Evolutionary conservation across 1,140 invertebrate genomes (phyloP).

Genomic region (Saccostrea cuccullata): DNA sequence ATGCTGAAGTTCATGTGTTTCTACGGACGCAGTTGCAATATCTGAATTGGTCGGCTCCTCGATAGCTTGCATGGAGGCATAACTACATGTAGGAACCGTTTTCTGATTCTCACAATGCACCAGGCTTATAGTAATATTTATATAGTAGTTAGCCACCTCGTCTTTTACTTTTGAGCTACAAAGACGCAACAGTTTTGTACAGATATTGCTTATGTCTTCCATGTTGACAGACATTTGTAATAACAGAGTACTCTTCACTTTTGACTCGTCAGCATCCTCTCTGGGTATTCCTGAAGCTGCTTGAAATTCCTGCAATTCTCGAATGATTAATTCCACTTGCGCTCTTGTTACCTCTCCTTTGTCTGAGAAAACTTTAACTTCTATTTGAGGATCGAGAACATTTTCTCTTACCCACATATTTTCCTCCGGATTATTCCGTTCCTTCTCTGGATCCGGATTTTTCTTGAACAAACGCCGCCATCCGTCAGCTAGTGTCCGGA

Average conservation of each 20-base stretch:
- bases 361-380: neutral
- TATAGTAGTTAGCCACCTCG: neutral
- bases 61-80: too few species aligned
- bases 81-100: too few species aligned
- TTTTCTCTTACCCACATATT: neutral
- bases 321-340: neutral
- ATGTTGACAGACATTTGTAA: neutral
- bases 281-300: neutral
- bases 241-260: constrained; percentile 6
- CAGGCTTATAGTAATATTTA: neutral
- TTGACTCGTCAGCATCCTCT: neutral
- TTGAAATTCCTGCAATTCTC: neutral
- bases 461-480: constrained; percentile 15
- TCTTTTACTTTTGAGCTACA: neutral
- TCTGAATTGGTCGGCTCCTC: too few species aligned
- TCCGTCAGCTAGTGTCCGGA: neutral
- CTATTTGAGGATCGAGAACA: neutral
- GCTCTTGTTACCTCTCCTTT: neutral
- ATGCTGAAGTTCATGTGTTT: too few species aligned
- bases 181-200: neutral
- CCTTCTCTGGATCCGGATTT: neutral
- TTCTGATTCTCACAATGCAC: neutral
- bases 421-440: neutral
- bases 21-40: too few species aligned
- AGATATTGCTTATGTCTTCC: neutral